These are phyloP conservation scores for Tiaroga cobitis DNA, from an alignment of 2,797 vertebrate species.

Conservation along the genomic window DNA sequence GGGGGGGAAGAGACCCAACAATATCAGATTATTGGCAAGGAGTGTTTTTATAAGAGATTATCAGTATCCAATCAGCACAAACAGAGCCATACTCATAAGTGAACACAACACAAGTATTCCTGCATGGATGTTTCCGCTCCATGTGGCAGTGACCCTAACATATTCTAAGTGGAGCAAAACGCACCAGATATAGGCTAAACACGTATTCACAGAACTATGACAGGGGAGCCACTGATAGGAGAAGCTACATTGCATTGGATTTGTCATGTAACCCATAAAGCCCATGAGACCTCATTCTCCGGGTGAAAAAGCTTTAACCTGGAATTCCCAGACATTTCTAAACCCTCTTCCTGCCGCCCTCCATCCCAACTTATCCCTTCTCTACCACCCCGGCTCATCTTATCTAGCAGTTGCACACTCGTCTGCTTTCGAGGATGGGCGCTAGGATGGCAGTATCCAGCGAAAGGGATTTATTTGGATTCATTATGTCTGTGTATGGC, in stretches of 20 bases:
- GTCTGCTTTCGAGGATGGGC: slow-evolving; percentile 47
- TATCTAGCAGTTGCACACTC: slow-evolving; percentile 59
- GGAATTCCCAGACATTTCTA: slow-evolving; percentile 36
- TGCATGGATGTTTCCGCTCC: background rate
- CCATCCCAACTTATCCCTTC: slow-evolving; percentile 43
- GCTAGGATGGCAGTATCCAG: slow-evolving; percentile 49
- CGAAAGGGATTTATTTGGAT: slow-evolving; percentile 61
- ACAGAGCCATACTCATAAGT: background rate
- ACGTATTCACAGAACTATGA: slow-evolving; percentile 16
- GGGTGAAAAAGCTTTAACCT: slow-evolving; percentile 46
- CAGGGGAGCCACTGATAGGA: slow-evolving; percentile 20
- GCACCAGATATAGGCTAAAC: slow-evolving; percentile 29
- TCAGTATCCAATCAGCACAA: slow-evolving; percentile 18
- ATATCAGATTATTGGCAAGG: slow-evolving; percentile 38
- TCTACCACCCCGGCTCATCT: slow-evolving; percentile 52
- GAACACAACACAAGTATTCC: background rate
- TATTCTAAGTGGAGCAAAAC: slow-evolving; percentile 51
- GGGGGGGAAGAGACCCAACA: background rate
- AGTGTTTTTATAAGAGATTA: slow-evolving; percentile 27
- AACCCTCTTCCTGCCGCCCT: slow-evolving; percentile 38
- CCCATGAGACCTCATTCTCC: slow-evolving; percentile 40
- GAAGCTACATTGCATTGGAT: slow-evolving; percentile 39
- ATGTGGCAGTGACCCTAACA: slow-evolving; percentile 27
- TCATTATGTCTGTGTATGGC: slow-evolving; percentile 58
- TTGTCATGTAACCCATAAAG: slow-evolving; percentile 44